Evolutionary conservation across 2,113 vertebrate genomes (phyloP), one percentile per base, ranked within the genome.

Genomic region (Gasterosteus nipponicus): DNA sequence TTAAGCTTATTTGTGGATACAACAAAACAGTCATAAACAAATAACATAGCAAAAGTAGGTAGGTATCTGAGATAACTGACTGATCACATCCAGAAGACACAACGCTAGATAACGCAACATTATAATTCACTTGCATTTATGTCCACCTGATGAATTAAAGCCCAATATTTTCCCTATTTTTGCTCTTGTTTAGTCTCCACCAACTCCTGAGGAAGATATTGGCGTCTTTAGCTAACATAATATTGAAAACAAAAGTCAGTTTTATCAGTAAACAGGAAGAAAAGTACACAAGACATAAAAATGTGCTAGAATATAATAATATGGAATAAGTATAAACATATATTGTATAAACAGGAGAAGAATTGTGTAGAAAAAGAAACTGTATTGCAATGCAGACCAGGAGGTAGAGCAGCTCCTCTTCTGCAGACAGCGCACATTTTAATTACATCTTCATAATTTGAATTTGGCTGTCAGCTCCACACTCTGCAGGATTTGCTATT

Each of bases 381-480:
- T 29, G 58, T 29, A 56, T 5, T 35, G 22, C 0, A 0, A 42
- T 10, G 16, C 26, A 31, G 11, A 26, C 2, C 12, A 33, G 56
- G 44, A 70, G 29, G 18, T 41, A 16, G 8, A 29, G 10, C 2
- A 33, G 19, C 31, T 67, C 33, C 26, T 78, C 54, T 33, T 35
- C 59, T 60, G 19, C 57, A 73, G 22, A 60, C 26, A 29, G 26
- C 8, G 31, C 46, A 35, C 0, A 6, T n/a, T 33, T 47, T 54
- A 7, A 51, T 54, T 16, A 14, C 33, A 3, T 39, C 54, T 33
- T 78, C 65, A 73, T 38, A 19, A 12, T 11, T 62, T 72, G 42
- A 65, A 47, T 42, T 69, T 29, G 12, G 46, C 29, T 80, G 64
- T 68, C 73, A 49, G 69, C 12, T 46, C 68, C 1, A 42, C 35